A percentile compares a stretch with the other conserved stretches of the same genome.
phyloP scores from a whole-genome alignment of 2,888 invertebrate species.

The Carpatolechia fugitivella region DNA sequence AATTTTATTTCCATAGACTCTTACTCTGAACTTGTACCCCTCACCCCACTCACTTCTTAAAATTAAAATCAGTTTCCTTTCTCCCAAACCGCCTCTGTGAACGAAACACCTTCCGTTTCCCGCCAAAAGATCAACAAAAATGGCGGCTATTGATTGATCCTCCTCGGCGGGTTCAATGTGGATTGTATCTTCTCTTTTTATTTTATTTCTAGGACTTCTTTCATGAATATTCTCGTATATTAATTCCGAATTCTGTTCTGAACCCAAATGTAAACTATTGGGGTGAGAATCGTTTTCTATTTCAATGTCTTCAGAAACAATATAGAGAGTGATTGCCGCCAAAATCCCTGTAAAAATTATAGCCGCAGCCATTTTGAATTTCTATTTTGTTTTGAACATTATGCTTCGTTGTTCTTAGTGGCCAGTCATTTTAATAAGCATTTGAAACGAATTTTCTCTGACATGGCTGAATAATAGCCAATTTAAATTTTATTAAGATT shows the following conservation, averaged over 20 bases:
- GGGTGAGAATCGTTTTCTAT: not conserved
- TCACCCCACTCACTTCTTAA: constrained; percentile 9
- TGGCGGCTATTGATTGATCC: constrained; percentile 15
- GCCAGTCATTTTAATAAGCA: not conserved
- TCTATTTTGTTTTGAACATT: not conserved
- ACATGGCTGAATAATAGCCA: not conserved
- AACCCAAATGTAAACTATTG: not conserved
- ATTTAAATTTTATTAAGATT: not conserved
- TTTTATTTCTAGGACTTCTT: not conserved
- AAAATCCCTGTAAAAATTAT: constrained; percentile 9
- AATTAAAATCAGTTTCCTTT: constrained; percentile 3
- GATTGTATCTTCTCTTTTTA: constrained; percentile 17
- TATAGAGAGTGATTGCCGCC: constrained; percentile 1
- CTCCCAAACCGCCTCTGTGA: constrained; percentile 12
- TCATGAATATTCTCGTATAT: constrained; percentile 14
- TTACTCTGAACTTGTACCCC: constrained; percentile 7
- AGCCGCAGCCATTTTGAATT: constrained; percentile 1
- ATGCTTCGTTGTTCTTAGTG: not conserved
- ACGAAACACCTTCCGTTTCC: constrained; percentile 13
- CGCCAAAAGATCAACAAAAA: constrained; percentile 16
- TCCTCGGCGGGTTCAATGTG: constrained; percentile 7
- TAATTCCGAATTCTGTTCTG: constrained; percentile 7
- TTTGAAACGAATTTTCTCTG: not conserved
- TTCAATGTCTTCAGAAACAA: not conserved
- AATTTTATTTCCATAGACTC: constrained; percentile 2